Base-by-base conservation (phyloP, 2,888 invertebrate genomes). In the Xiphydria camelus region DNA sequence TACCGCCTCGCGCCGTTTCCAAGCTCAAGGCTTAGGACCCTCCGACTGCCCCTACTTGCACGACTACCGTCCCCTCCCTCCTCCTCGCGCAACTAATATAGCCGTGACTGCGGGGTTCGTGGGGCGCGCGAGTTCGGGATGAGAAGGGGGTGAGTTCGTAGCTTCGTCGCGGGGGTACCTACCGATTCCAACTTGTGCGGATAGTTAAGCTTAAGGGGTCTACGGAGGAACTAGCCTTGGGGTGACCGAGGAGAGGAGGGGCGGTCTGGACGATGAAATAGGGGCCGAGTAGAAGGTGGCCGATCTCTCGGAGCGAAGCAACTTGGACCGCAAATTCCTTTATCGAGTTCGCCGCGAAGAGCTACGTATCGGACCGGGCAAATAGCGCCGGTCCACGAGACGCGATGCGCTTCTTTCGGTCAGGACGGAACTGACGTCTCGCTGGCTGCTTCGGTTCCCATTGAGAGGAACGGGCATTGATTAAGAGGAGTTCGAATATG, bases 131-230 rank as follows among this genome's bases (percentile, higher is more conserved):
- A 20, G 35, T 35, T 23, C 9, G 21, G 25, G 17, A 15, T 9
- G 36, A 23, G 9, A 46, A 36, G 21, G 50, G 61, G 53, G 37
- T 33, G 58, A 58, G 62, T 63, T 58, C 51, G 61, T 55, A 56
- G 59, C 53, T 57, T 43, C 59, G 59, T 51, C 58, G 53, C 52
- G 19, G 33, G 48, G 22, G 34, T 37, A 46, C 38, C 26, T 15
- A 57, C 59, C 62, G 65, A 67, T 66, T 65, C 61, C 56, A 68
- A 69, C 64, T 69, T 69, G 51, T 55, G 53, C 53, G 61, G 64
- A 68, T 66, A 70, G 69, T 70, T 70, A 59, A 64, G 62, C 64
- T 66, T 62, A 59, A 59, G 45, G 59, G 61, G 62, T 59, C 55
- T 52, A 44, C 58, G 58, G 59, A 54, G 61, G 53, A 61, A 59